Percentiles rank a stretch among this genome's conserved stretches.
Evolutionary conservation across 2,797 vertebrate genomes (phyloP).

Genomic region (Gouania willdenowi): DNA sequence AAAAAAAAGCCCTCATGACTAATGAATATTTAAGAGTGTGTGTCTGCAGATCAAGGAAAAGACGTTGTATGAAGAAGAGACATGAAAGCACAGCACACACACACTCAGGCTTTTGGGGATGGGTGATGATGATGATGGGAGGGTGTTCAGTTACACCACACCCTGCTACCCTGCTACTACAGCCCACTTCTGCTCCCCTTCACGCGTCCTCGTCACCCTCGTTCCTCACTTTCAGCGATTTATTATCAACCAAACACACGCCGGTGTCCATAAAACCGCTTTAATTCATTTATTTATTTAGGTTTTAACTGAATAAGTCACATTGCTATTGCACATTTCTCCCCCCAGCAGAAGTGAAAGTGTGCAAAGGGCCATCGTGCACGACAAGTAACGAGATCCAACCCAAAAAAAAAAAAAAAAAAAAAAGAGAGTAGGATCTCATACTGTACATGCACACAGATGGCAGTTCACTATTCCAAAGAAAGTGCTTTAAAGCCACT

Average conservation of each 20-base stretch:
- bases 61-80: conserved; percentile 68
- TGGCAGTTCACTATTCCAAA: conserved; percentile 60
- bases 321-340: conserved; percentile 32
- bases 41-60: conserved; percentile 62
- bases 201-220: conserved; percentile 34
- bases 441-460: conserved; percentile 54
- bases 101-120: too few relatives aligned
- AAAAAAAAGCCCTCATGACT: conserved; percentile 62
- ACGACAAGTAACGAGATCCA: conserved; percentile 31
- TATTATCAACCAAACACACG: conserved; percentile 44
- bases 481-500: conserved; percentile 40
- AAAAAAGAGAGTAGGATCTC: conserved; percentile 33
- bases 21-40: conserved; percentile 72
- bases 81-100: too few relatives aligned
- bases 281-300: conserved; percentile 25
- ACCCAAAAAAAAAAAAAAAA: conserved; percentile 5
- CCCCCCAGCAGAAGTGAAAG: conserved; percentile 38
- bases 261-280: conserved; percentile 18
- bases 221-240: conserved; percentile 30
- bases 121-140: too few relatives aligned
- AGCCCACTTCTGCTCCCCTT: conserved; percentile 55
- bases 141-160: conserved; percentile 54
- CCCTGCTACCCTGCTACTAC: conserved; percentile 61
- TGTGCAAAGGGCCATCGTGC: conserved; percentile 29
- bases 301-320: conserved; percentile 33